Evolutionary conservation across 2,113 vertebrate genomes (phyloP), one percentile per base, ranked within the genome.

Genomic region (Paradoxurus hermaphroditus): DNA sequence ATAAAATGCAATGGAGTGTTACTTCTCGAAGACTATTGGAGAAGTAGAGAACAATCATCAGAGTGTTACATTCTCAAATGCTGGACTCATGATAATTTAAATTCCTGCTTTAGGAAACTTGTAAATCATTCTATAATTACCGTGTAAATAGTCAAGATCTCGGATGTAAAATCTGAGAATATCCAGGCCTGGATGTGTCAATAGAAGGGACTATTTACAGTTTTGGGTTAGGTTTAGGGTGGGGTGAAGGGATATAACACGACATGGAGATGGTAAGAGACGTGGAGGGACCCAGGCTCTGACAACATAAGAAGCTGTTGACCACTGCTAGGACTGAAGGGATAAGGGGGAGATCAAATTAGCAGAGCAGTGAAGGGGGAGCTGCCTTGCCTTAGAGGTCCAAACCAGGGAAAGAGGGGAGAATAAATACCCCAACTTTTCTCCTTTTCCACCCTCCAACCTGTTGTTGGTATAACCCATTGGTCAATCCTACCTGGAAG

Each of bases 71-170:
- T 93, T 81, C 83, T 46, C 90, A 86, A 83, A 87, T 15, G 31
- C 27, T 59, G 25, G 39, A 18, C 65, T 86, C 78, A 72, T 4
- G 63, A 46, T 53, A 77, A 79, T n/a, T 85, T 53, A 95, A 85
- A 91, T 89, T 88, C 81, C 85, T 82, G 39, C 77, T 88, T 77
- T 72, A 91, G 36, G 44, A 93, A 67, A 85, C n/a, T 25, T 90
- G 13, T 93, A 89, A 79, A 68, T 89, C 62, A 85, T 41, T 96
- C 81, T 79, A 6, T 31, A 91, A 89, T 95, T 95, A 63, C 46
- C 41, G 56, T 82, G 78, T 31, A 82, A 88, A 49, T 21, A 53
- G 49, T 23, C n/a, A 34, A 34, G 78, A 59, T 34, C 46, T 75
- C 31, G 31, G 59, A 77, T 46, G 9, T 83, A 94, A 95, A 96